A percentile compares a stretch with the other conserved stretches of the same genome.
Evolutionary conservation across 2,113 vertebrate species (phyloP).

Genomic region (Genyomyrus donnyi): DNA sequence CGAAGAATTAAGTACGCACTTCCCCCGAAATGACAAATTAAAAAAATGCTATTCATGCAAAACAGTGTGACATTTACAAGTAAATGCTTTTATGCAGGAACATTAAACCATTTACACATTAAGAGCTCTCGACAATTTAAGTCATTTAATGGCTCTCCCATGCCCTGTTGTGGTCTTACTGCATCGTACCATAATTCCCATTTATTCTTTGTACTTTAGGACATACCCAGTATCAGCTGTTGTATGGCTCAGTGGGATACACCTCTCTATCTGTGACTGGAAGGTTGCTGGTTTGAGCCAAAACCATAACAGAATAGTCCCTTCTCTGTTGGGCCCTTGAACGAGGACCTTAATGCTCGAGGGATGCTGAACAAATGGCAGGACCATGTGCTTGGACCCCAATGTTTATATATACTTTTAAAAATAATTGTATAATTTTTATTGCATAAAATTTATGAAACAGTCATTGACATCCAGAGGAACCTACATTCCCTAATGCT

Average conservation of each 20-base stretch:
- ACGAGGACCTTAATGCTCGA: neutral
- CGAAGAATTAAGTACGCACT: neutral
- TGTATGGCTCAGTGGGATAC: neutral
- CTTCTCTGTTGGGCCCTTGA: neutral
- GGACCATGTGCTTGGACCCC: neutral
- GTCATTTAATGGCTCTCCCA: neutral
- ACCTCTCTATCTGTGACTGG: neutral
- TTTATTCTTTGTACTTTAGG: neutral
- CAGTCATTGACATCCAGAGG: neutral
- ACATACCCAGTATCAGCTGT: neutral
- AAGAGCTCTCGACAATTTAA: neutral
- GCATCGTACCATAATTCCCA: neutral
- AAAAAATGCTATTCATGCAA: neutral
- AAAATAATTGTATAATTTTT: neutral
- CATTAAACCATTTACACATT: neutral
- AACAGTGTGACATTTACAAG: neutral
- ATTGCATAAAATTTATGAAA: neutral
- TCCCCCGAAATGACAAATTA: neutral
- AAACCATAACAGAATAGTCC: neutral
- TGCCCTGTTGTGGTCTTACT: neutral
- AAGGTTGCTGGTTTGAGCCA: neutral
- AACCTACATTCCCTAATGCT: neutral
- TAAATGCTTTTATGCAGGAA: neutral
- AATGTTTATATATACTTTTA: neutral
- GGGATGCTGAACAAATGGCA: neutral